phyloP scores from a whole-genome alignment of 1,140 invertebrate species.

The Zaprionus vittiger region DNA sequence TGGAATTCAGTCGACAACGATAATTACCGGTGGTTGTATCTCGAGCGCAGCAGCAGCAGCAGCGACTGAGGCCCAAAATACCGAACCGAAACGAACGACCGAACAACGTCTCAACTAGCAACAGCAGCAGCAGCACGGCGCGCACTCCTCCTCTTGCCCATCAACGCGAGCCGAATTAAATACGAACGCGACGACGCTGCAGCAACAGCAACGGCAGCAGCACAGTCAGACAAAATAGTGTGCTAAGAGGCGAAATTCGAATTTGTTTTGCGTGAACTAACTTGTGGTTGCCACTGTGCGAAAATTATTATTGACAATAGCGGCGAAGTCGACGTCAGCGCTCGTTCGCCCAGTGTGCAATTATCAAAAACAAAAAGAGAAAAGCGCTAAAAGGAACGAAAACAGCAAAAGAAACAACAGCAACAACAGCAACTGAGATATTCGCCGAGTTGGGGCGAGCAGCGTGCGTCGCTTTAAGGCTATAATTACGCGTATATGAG shows the following conservation, averaged over 20 bases:
- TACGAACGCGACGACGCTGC: not conserved
- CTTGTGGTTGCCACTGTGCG: constrained; percentile 15
- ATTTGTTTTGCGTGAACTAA: constrained; percentile 23
- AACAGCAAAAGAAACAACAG: constrained; percentile 40
- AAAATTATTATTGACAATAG: constrained; percentile 38
- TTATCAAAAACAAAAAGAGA: constrained; percentile 33
- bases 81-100: constrained; percentile 33
- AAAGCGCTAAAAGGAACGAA: constrained; percentile 33
- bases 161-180: constrained; percentile 1
- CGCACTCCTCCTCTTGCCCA: not conserved
- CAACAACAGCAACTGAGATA: constrained; percentile 22
- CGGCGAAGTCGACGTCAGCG: constrained; percentile 20
- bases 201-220: not conserved
- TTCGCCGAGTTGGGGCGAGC: not conserved
- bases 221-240: constrained; percentile 4
- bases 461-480: constrained; percentile 42
- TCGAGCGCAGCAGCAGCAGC: constrained; percentile 55
- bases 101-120: too few species aligned
- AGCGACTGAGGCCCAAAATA: constrained; percentile 55
- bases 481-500: constrained; percentile 51
- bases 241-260: constrained; percentile 27
- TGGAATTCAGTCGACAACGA: constrained; percentile 84
- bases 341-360: constrained; percentile 22
- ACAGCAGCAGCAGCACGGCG: constrained; percentile 21
- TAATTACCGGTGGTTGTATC: constrained; percentile 84